phyloP scores from a whole-genome alignment of 2,113 vertebrate genomes.

The Aldabrachelys gigantea region DNA sequence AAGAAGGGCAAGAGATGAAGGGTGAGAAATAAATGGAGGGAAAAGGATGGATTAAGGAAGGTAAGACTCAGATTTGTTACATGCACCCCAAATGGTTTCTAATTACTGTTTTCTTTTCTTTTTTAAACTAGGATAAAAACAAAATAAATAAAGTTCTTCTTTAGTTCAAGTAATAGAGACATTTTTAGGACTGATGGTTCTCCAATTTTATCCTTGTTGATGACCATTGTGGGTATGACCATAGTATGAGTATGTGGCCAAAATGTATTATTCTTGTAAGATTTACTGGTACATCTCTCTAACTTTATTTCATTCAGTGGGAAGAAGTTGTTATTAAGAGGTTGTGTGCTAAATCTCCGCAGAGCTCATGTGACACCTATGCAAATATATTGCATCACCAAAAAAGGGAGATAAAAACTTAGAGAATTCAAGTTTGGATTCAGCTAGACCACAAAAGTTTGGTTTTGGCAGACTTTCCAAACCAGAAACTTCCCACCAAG shows the following conservation, averaged over 20 bases:
- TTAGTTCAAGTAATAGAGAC: not conserved
- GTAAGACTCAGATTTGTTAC: not conserved
- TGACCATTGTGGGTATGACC: not conserved
- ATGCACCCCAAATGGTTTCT: not conserved
- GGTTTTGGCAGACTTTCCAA: not conserved
- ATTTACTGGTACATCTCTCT: not conserved
- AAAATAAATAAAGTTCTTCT: not conserved
- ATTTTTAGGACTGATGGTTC: not conserved
- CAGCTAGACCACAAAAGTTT: not conserved
- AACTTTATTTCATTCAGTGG: not conserved
- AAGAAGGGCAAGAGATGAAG: not conserved
- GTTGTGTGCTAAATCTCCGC: not conserved
- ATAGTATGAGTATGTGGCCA: not conserved
- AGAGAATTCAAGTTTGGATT: not conserved
- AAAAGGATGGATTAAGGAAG: not conserved
- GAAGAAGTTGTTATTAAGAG: not conserved
- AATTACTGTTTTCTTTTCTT: accelerated
- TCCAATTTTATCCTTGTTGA: not conserved
- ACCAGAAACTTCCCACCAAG: not conserved
- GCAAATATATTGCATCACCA: not conserved
- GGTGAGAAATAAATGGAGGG: not conserved
- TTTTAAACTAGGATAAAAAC: not conserved
- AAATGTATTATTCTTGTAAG: not conserved
- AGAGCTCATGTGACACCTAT: not conserved
- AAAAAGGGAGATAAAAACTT: not conserved